Base-by-base conservation (phyloP, 64 coral and sea anemone genomes). In the Stichodactyla mertensii region DNA sequence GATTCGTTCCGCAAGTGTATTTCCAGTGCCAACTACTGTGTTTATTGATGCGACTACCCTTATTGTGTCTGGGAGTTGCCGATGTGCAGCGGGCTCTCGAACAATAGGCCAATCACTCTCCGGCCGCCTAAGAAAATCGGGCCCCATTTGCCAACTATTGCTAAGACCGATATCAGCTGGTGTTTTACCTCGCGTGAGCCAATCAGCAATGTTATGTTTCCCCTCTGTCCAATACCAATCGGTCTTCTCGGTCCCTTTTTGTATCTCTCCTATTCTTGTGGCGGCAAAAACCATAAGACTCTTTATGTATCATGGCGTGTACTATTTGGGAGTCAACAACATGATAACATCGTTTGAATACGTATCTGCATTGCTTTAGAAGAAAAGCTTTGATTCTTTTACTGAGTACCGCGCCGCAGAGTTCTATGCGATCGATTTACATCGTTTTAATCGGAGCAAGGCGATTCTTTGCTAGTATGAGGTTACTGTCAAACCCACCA, bases 131-230 rank as follows among this genome's bases (percentile, higher is more conserved):
- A 87, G 26, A 64, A 87, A 87, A n/a, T 87, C 85, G 18, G 61
- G 85, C 53, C 85, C 85, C 51, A 22, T 77, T 87, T 87, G 85
- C 60, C 85, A 87, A 51, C 6, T 87, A 77, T 64, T 87, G 61
- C 71, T 0, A 19, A 71, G 10, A 18, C 12, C 85, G 23, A 87
- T 70, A 71, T 77, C 85, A 12, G 70, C 55, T 69, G 85, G 85
- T 52, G 20, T 54, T 10, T 69, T 87, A 31, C 64, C 85, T 26
- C 61, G 60, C 71, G 60, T 87, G 12, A 87, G 10, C 64, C 23
- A 71, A 85, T 59, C 83, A 0, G 83, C 83, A 22, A 85, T 0
- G 55, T 85, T 85, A 8, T 0, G 20, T 59, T 85, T n/a, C 16
- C 83, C 59, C 7, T 52, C 51, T 9, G 51, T 82, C 80, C 80